phyloP scores from a whole-genome alignment of 2,888 invertebrate species.

The Eupithecia exiguata region DNA sequence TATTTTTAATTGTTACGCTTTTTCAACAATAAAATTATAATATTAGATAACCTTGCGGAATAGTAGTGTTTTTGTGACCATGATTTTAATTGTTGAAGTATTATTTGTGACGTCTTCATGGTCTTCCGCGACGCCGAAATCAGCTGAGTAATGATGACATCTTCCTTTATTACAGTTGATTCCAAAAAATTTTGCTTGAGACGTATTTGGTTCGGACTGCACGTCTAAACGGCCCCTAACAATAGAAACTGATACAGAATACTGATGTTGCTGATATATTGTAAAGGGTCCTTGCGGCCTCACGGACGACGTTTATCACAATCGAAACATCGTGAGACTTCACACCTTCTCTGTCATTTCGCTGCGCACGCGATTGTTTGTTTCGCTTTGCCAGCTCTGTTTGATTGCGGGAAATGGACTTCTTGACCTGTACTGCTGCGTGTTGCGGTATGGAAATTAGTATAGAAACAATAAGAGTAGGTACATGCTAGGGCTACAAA shows the following conservation, averaged over 20 bases:
- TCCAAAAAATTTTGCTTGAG: not conserved
- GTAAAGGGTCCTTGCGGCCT: not conserved
- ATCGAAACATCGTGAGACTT: constrained; percentile 27
- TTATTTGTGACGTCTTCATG: not conserved
- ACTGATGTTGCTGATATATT: constrained; percentile 5
- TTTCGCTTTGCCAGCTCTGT: constrained; percentile 3
- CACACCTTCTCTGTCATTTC: constrained; percentile 26
- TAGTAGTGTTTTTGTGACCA: not conserved
- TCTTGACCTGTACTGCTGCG: not conserved
- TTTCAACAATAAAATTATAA: not conserved
- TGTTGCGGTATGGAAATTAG: constrained; percentile 1
- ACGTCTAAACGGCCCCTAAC: not conserved
- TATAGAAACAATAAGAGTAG: not conserved
- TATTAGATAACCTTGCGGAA: not conserved
- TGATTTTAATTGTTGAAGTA: not conserved
- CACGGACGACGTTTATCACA: constrained; percentile 22
- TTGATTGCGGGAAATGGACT: constrained; percentile 11
- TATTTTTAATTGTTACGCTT: not conserved
- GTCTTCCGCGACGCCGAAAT: not conserved
- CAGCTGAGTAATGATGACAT: not conserved
- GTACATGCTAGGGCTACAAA: not conserved
- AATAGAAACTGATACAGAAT: not conserved
- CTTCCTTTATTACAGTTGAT: not conserved
- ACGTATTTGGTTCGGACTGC: not conserved
- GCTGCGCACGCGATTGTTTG: constrained; percentile 6